Evolutionary conservation across 2,113 vertebrate species (phyloP).

Genomic region (Amphiprion percula): DNA sequence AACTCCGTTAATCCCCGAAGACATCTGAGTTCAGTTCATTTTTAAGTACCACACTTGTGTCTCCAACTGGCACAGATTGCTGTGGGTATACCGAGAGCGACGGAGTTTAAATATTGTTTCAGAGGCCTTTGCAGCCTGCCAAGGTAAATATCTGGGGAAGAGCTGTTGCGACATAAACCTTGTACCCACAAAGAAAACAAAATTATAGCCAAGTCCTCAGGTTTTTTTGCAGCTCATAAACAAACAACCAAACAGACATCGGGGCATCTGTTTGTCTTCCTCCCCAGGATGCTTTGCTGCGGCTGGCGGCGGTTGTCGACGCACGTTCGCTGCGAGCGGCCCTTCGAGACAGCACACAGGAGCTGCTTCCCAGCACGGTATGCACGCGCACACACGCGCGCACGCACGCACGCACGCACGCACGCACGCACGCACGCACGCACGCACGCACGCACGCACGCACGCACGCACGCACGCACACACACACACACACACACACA

Average conservation of each 20-base stretch:
- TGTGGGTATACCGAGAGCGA: constrained; percentile 29
- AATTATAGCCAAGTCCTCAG: constrained; percentile 45
- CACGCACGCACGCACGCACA: too few relatives aligned
- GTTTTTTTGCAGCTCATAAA: constrained; percentile 47
- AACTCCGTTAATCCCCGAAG: constrained; percentile 36
- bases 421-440: too few relatives aligned
- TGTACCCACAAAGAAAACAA: constrained; percentile 49
- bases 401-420: too few relatives aligned
- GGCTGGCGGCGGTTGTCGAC: constrained; percentile 87
- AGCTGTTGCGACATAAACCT: constrained; percentile 42
- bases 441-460: too few relatives aligned
- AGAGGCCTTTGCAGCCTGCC: constrained; percentile 44
- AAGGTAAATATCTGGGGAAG: constrained; percentile 50
- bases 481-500: constrained; percentile 6
- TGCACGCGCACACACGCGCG: constrained; percentile 35
- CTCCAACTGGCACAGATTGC: constrained; percentile 38
- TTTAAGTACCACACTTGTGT: constrained; percentile 28
- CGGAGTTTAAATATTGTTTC: constrained; percentile 57
- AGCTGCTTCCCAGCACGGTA: constrained; percentile 87
- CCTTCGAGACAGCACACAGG: constrained; percentile 85
- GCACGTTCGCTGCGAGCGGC: constrained; percentile 80
- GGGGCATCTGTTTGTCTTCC: constrained; percentile 68
- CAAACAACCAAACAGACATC: constrained; percentile 56
- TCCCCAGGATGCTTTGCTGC: constrained; percentile 90
- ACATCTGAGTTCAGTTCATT: constrained; percentile 40